Evolutionary conservation across 2,888 invertebrate species (phyloP), one percentile per base, ranked within the genome.

Genomic region (Agrochola circellaris): DNA sequence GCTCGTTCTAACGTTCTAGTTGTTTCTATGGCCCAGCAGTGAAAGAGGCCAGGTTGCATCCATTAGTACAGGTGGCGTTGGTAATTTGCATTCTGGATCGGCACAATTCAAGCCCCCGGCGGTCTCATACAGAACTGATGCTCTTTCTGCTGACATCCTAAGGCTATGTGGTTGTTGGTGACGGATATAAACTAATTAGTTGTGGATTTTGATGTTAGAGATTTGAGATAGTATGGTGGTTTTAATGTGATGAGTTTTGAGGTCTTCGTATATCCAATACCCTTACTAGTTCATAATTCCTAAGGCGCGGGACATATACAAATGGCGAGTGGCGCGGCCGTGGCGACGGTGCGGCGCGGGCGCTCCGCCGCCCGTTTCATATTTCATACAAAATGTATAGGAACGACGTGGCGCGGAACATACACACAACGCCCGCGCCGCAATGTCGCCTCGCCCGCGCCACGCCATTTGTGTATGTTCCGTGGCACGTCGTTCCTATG

Each of bases 61-160:
- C 93, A 94, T 94, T 94, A 93, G 92, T 87, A 87, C 87, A 88
- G 90, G 79, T 79, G 83, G 84, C 89, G 87, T 87, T 85, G 86
- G 90, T 93, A 93, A 94, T 94, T 93, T 94, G 92, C 93, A 93
- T 93, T 90, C 91, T 90, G 85, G 89, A 90, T 90, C 89, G 88
- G 82, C 87, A 88, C 91, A 91, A 90, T 90, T 90, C 85, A 81
- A 75, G 86, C 65, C 68, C 60, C 26, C 23, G 67, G 82, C 78
- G 58, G 74, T 74, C 74, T 68, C 62, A 62, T 62, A 62, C 26
- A 51, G 66, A 58, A 45, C 26, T 65, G 68, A 23, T 64, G 72
- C 65, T 73, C 58, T 72, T 72, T 73, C 64, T 65, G 60, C 60
- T 71, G 56, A 60, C 67, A 81, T 13, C 34, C 34, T 51, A 2